A percentile compares a stretch with the other conserved stretches of the same genome.
These are phyloP conservation scores for Panonychus citri DNA, from an alignment of 1,140 invertebrate genomes.

Conservation along the genomic window DNA sequence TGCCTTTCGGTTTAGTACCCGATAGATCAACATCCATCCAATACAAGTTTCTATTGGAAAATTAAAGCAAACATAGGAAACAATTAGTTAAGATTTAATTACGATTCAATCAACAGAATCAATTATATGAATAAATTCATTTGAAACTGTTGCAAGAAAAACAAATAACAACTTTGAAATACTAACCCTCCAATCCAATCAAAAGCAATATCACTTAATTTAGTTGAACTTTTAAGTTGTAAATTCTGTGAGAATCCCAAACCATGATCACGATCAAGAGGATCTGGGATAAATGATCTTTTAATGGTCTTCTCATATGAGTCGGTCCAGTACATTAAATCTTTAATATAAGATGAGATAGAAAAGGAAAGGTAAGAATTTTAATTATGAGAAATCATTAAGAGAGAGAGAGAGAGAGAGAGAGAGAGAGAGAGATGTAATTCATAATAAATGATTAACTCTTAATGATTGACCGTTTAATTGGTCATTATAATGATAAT, in stretches of 20 bases:
- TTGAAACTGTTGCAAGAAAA: not conserved
- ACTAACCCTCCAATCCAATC: slow-evolving; percentile 54
- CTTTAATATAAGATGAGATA: no score
- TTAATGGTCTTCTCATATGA: slow-evolving; percentile 68
- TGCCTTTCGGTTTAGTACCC: slow-evolving; percentile 32
- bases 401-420: no score
- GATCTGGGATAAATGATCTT: slow-evolving; percentile 56
- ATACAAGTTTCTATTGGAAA: slow-evolving; percentile 48
- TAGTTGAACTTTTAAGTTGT: slow-evolving; percentile 37
- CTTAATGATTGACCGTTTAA: not conserved
- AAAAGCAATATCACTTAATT: slow-evolving; percentile 57
- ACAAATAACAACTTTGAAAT: not conserved
- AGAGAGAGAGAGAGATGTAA: not conserved
- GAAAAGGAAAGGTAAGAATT: slow-evolving; percentile 10
- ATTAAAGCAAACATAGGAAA: not conserved
- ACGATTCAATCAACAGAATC: no score
- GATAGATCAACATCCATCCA: slow-evolving; percentile 63
- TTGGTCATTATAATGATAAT: no score
- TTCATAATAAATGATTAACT: slow-evolving; percentile 2
- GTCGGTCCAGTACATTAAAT: slow-evolving; percentile 82
- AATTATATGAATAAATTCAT: slow-evolving; percentile 1
- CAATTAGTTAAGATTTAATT: not conserved
- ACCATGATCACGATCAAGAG: slow-evolving; percentile 36
- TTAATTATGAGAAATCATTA: not conserved
- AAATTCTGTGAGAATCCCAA: slow-evolving; percentile 63